Evolutionary conservation across 2,113 vertebrate genomes (phyloP), one percentile per base, ranked within the genome.

Genomic region (Ariopsis seemanni): DNA sequence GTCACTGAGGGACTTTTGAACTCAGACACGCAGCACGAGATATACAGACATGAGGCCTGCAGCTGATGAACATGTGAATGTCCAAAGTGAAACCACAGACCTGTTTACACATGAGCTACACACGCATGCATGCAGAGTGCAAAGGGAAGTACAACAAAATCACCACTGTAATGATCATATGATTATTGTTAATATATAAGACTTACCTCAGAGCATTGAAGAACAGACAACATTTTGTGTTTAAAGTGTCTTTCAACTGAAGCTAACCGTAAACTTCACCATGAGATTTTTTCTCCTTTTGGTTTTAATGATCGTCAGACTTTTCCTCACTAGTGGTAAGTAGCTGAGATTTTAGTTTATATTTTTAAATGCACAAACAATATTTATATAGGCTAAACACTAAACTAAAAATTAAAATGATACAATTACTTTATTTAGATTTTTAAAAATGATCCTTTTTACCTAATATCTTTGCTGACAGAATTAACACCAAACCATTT

Each of bases 321-420:
- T 90, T 3, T 81, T 86, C 50, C 12, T 91, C 63, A n/a, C 15
- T 9, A 1, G 87, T 0, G 93, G 94, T 95, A 92, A 93, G 93
- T 78, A 52, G 69, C 0, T n/a, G 63, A 10, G n/a, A n/a, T 62
- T 53, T 10, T 6, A 67, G 82, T 27, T 81, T 30, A 34, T 25
- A n/a, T 69, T 18, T 72, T 20, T 42, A 58, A 42, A 25, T 79
- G 17, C 63, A 78, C 17, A 82, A n/a, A 80, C 15, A 30, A 58
- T 58, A 58, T 30, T 9, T 57, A 53, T 42, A 42, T 20, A 18
- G 0, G 27, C 8, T 18, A 15, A 57, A 79, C 2, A 79, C n/a
- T 53, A 55, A 4, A 27, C 8, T 15, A 78, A 27, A 50, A 22
- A 22, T 75, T 20, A 22, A 75, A 74, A 74, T 22, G 5, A 48